These are phyloP conservation scores for Gymnothorax javanicus DNA, from an alignment of 2,797 vertebrate genomes.

Conservation along the genomic window DNA sequence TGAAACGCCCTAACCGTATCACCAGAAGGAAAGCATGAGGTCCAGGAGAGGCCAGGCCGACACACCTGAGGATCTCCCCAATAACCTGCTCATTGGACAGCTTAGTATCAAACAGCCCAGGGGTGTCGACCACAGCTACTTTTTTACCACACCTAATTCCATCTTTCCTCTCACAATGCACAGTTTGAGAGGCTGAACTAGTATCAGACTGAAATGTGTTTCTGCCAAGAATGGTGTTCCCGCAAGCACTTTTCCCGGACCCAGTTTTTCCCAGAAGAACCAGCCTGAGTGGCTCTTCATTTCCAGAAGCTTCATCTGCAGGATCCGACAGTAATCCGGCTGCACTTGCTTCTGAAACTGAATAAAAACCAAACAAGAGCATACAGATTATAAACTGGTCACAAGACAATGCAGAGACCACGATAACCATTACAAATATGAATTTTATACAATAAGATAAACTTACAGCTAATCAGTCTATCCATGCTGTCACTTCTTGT, in stretches of 20 bases:
- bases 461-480: not conserved
- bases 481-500: not conserved
- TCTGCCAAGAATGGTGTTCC: conserved; percentile 5
- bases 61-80: conserved; percentile 26
- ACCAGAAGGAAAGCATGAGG: conserved; percentile 41
- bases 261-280: not conserved
- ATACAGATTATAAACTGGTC: not conserved
- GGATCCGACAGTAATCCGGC: not conserved
- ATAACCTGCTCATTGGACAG: conserved; percentile 16
- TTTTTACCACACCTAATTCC: not conserved
- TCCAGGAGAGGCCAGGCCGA: conserved; percentile 31
- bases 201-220: not conserved
- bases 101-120: conserved; percentile 33
- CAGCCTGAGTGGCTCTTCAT: not conserved
- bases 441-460: not conserved
- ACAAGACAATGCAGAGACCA: not conserved
- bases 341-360: not conserved
- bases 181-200: conserved; percentile 11
- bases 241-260: not conserved
- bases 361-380: not conserved
- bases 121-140: conserved; percentile 37
- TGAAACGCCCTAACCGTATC: conserved; percentile 34
- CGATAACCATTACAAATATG: not conserved
- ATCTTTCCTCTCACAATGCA: not conserved
- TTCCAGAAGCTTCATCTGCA: not conserved